Base-by-base conservation (phyloP, 2,888 invertebrate species). In the Caenorhabditis uteleia region DNA sequence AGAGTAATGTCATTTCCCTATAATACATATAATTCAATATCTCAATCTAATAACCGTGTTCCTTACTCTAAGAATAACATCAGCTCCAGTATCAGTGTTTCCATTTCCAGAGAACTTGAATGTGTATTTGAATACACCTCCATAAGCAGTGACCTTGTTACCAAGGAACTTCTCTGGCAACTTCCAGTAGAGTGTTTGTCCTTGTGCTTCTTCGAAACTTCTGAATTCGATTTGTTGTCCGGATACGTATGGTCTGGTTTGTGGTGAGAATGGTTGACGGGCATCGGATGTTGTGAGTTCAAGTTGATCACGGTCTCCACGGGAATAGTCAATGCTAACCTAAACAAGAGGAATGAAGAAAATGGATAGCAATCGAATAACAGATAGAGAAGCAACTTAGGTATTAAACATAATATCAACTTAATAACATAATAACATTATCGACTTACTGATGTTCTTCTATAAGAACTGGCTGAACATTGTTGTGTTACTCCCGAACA, bases 121-220 rank as follows among this genome's bases (percentile, higher is more conserved):
- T 1, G 88, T 87, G 84, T 93, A 94, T 70, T 90, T 88, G 46
- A 97, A 85, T 58, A 88, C 88, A 4, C 95, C 95, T 21, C 93
- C 93, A 84, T 97, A 97, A 20, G 94, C 93, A 65, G 90, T 88
- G 16, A 89, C 89, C 86, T 88, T 88, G 85, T 97, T 95, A 0
- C 92, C 93, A 10, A 90, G 88, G 84, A 95, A 92, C 58, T 89
- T 87, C 16, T 88, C 87, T 0, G 93, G 92, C 20, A 97, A 85
- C 79, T 88, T 89, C 89, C 91, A 91, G 85, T 92, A 93, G 20
- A 92, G 87, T 0, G 91, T 77, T 48, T 77, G 77, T 34, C 81
- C 82, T 23, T 75, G 73, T n/a, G 77, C 74, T 53, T 71, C 71
- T 18, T 71, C 62, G 51, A 72, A 69, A 38, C 66, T 64, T 56